Percentiles rank a stretch among this genome's conserved stretches.
Conservation (phyloP, 1,140 invertebrate species). For the Caligus rogercresseyi region DNA sequence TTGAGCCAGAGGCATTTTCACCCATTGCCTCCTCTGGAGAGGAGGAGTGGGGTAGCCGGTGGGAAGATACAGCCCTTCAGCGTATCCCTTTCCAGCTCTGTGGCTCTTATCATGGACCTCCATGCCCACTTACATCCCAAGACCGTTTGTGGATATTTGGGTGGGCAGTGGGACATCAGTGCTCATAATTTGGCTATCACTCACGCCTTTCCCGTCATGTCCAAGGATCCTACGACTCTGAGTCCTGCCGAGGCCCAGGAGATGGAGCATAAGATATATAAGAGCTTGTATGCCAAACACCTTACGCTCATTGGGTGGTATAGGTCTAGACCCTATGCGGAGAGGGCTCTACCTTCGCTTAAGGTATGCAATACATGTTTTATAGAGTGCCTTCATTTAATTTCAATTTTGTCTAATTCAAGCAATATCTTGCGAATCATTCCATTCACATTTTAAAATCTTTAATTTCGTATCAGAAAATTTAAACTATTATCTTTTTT, state of each 20-base stretch:
- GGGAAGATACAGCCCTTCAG: conserved; percentile 80
- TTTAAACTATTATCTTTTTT: too few relatives aligned
- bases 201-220: conserved; percentile 71
- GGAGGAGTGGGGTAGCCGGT: too few relatives aligned
- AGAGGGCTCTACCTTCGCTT: neutral
- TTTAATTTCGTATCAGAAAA: too few relatives aligned
- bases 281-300: conserved; percentile 56
- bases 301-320: conserved; percentile 52
- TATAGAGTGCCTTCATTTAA: too few relatives aligned
- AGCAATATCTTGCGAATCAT: too few relatives aligned
- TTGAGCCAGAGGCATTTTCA: conserved; percentile 66
- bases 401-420: too few relatives aligned
- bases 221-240: conserved; percentile 43
- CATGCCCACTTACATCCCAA: conserved; percentile 78
- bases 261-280: conserved; percentile 59
- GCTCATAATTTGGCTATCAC: conserved; percentile 69
- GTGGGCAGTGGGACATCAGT: conserved; percentile 82
- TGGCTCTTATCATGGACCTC: conserved; percentile 69
- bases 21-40: too few relatives aligned
- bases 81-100: conserved; percentile 69
- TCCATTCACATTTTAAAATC: too few relatives aligned
- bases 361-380: too few relatives aligned
- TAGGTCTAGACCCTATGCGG: neutral
- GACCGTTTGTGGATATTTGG: conserved; percentile 83
- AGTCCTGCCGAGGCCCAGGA: conserved; percentile 37